Conservation (phyloP, 2,797 vertebrate species). For the Crenuchus spilurus region DNA sequence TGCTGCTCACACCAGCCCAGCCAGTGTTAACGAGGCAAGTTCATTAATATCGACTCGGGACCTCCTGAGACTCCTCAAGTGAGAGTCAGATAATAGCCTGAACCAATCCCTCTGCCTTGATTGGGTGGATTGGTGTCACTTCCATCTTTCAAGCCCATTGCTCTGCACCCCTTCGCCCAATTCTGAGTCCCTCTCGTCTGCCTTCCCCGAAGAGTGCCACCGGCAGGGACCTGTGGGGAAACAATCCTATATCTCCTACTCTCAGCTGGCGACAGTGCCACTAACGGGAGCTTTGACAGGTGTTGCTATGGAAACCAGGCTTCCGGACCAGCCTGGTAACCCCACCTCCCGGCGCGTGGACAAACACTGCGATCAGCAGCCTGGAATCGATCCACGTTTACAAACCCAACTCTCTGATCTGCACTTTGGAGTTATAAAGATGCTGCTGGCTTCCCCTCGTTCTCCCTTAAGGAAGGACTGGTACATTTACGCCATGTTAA, state of each 20-base stretch:
- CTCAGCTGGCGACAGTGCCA: slow-evolving; percentile 31
- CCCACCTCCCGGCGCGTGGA: slow-evolving; percentile 35
- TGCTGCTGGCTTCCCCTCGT: no score
- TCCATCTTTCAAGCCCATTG: no score
- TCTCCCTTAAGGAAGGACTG: not conserved
- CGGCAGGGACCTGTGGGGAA: slow-evolving; percentile 30
- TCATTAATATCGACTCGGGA: not conserved
- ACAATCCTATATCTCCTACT: slow-evolving; percentile 30
- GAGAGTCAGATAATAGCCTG: not conserved
- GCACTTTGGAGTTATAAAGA: slow-evolving; percentile 10
- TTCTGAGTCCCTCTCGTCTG: slow-evolving; percentile 13
- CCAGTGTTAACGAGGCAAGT: not conserved
- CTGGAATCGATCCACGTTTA: slow-evolving; percentile 32
- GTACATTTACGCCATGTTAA: not conserved
- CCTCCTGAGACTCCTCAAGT: not conserved
- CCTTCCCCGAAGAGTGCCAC: slow-evolving; percentile 24
- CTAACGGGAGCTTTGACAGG: slow-evolving; percentile 42
- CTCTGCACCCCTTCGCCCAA: slow-evolving; percentile 20
- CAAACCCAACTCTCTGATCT: not conserved
- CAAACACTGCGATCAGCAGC: slow-evolving; percentile 38
- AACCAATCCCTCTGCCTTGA: slow-evolving; percentile 18
- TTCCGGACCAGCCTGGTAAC: slow-evolving; percentile 33
- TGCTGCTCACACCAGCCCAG: not conserved
- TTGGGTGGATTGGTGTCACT: not conserved
- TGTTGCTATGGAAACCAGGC: slow-evolving; percentile 60